Conservation (phyloP, 2,888 invertebrate species). For the Fissipunctia ypsillon region DNA sequence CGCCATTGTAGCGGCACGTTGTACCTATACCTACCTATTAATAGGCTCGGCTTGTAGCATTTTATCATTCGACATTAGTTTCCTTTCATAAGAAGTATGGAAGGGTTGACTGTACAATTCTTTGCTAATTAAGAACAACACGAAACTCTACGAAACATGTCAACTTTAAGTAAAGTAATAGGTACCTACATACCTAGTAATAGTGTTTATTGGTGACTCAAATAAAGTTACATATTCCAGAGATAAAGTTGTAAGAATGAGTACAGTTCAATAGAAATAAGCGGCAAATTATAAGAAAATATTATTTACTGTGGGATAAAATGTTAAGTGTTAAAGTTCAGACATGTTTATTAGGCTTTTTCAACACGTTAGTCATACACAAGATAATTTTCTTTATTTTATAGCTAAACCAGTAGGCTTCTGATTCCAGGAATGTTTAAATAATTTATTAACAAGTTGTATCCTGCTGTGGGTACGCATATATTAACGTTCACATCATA, state of each 20-base stretch:
- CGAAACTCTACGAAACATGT: no score
- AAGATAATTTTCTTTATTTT: constrained; percentile 12
- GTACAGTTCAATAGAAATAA: not conserved
- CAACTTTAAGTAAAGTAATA: no score
- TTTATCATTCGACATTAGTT: no score
- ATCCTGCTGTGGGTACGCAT: constrained; percentile 12
- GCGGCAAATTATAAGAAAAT: not conserved
- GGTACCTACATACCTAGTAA: no score
- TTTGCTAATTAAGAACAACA: no score
- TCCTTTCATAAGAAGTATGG: no score
- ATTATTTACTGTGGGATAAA: not conserved
- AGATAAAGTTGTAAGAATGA: not conserved
- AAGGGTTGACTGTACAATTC: no score
- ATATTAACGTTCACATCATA: constrained; percentile 19
- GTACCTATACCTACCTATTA: no score
- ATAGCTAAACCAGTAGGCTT: constrained; percentile 6
- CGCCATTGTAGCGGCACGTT: no score
- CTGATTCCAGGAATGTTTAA: constrained; percentile 13
- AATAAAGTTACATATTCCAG: not conserved
- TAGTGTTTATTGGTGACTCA: no score
- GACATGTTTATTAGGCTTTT: constrained; percentile 10
- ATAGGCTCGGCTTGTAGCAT: no score
- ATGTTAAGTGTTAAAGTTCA: not conserved
- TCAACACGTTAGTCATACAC: constrained; percentile 11
- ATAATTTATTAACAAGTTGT: constrained; percentile 5